These are phyloP conservation scores for Poecilia velifera DNA, from an alignment of 2,797 vertebrate species.

Conservation along the genomic window DNA sequence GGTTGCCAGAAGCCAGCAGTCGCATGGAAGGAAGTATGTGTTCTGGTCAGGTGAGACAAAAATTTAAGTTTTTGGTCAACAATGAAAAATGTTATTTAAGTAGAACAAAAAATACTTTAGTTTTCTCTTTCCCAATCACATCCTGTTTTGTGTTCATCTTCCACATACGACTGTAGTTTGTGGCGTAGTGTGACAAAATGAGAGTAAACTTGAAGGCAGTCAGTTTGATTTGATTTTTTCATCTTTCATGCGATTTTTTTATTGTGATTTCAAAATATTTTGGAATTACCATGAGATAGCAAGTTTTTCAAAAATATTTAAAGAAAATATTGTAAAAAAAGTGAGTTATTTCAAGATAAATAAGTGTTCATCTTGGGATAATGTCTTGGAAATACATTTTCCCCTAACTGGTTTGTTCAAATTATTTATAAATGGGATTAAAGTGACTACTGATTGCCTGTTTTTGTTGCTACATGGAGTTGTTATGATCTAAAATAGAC, in stretches of 20 bases:
- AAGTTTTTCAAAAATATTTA: neutral
- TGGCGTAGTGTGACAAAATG: neutral
- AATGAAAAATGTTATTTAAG: neutral
- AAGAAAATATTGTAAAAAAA: neutral
- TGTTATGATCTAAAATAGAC: slow-evolving; percentile 7
- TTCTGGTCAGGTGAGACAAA: neutral
- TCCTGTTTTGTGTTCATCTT: neutral
- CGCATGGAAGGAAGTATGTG: neutral
- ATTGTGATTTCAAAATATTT: neutral
- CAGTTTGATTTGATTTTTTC: neutral
- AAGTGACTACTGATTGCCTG: neutral
- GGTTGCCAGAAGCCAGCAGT: neutral
- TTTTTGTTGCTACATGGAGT: neutral
- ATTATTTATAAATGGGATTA: neutral
- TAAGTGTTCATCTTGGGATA: neutral
- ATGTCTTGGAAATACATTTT: neutral
- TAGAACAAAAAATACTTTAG: neutral
- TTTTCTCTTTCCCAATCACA: neutral
- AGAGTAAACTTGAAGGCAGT: neutral
- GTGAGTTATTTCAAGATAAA: neutral
- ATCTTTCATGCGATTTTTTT: neutral
- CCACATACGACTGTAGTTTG: neutral
- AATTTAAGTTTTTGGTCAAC: neutral
- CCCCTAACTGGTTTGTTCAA: neutral
- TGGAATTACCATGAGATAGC: neutral